Evolutionary conservation across 1,140 invertebrate species (phyloP).

Genomic region (Cotesia typhae): DNA sequence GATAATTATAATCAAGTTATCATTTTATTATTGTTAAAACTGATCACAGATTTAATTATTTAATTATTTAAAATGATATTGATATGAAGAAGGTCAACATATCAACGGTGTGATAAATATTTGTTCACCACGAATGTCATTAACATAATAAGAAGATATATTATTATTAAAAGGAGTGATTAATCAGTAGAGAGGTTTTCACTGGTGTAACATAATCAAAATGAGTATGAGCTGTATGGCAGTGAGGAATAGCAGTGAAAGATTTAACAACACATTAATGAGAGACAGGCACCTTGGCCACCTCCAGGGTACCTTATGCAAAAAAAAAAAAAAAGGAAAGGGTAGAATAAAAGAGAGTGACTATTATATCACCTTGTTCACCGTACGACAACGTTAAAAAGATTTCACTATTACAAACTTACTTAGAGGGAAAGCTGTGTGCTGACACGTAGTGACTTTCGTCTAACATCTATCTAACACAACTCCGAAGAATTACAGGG

Average conservation of each 20-base stretch:
- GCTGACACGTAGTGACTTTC: not conserved
- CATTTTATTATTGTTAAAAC: too few species aligned
- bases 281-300: not conserved
- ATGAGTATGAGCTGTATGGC: not conserved
- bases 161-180: not conserved
- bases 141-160: not conserved
- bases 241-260: too few species aligned
- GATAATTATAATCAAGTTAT: too few species aligned
- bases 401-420: conserved; percentile 1
- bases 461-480: too few species aligned
- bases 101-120: conserved; percentile 3
- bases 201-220: not conserved
- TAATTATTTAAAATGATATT: not conserved
- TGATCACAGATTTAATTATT: too few species aligned
- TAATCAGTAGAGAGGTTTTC: not conserved
- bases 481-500: not conserved
- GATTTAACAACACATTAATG: too few species aligned
- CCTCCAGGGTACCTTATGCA: not conserved
- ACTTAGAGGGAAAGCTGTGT: conserved; percentile 1
- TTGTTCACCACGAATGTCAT: conserved; percentile 18
- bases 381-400: not conserved
- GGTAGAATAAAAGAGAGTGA: not conserved
- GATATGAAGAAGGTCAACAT: conserved; percentile 4
- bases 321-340: not conserved
- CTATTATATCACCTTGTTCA: not conserved